These are phyloP conservation scores for Gastracanthus pulcherrimus DNA, from an alignment of 2,888 invertebrate genomes.

Conservation along the genomic window DNA sequence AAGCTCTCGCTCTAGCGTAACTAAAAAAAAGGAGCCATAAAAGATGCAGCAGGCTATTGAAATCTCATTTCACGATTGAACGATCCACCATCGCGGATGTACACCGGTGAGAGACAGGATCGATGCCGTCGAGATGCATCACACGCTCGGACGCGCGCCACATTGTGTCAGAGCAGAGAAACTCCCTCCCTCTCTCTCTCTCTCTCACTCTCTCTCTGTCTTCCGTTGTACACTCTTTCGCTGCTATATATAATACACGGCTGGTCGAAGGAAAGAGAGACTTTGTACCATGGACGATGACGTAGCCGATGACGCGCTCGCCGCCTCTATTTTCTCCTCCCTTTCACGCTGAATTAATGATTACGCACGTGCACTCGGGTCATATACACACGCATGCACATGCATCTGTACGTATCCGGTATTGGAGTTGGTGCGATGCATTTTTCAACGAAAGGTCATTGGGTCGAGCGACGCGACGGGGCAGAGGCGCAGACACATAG, in stretches of 20 bases:
- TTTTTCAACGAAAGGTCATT: conserved; percentile 43
- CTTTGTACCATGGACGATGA: conserved; percentile 8
- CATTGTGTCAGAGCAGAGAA: too few relatives aligned
- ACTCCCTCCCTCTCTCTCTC: too few relatives aligned
- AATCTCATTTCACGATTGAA: conserved; percentile 29
- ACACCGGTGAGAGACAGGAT: neutral
- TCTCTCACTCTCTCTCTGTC: neutral
- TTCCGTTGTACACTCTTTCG: neutral
- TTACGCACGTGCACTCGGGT: conserved; percentile 3
- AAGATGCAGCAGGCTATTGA: neutral
- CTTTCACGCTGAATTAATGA: conserved; percentile 23
- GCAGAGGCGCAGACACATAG: too few relatives aligned
- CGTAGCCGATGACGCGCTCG: conserved; percentile 29
- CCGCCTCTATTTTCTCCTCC: neutral
- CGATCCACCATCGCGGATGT: neutral
- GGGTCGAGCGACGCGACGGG: too few relatives aligned
- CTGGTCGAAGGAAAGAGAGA: neutral
- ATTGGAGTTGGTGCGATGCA: too few relatives aligned
- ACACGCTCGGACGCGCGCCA: neutral
- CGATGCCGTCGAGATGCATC: conserved; percentile 16
- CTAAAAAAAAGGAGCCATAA: too few relatives aligned
- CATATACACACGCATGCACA: neutral
- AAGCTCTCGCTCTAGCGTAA: too few relatives aligned
- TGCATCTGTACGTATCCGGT: too few relatives aligned
- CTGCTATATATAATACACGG: too few relatives aligned